Evolutionary conservation across 2,113 vertebrate species (phyloP).

Genomic region (Romanogobio albipinnatus): DNA sequence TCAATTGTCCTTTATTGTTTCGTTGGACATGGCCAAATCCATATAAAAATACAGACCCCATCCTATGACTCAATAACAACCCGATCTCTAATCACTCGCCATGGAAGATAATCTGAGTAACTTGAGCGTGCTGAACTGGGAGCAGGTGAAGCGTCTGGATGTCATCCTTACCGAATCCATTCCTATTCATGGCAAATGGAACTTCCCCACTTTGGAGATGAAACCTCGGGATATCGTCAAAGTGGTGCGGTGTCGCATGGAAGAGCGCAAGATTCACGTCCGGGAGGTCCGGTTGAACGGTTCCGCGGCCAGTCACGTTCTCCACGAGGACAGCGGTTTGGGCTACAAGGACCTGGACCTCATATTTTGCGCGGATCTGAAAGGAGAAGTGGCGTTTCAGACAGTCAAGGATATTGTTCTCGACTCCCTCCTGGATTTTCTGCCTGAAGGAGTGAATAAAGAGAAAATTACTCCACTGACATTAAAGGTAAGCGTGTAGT

Average conservation of each 20-base stretch:
- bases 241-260: slow-evolving; percentile 90
- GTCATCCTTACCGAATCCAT: slow-evolving; percentile 91
- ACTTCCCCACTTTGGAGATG: slow-evolving; percentile 96
- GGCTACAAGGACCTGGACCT: slow-evolving; percentile 98
- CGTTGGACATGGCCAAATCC: background rate
- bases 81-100: slow-evolving; percentile 36
- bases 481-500: slow-evolving; percentile 84
- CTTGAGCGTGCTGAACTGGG: slow-evolving; percentile 94
- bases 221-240: slow-evolving; percentile 94
- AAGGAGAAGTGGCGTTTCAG: slow-evolving; percentile 92
- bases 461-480: slow-evolving; percentile 95
- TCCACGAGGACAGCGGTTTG: slow-evolving; percentile 96
- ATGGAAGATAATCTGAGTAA: slow-evolving; percentile 81
- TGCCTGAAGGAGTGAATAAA: slow-evolving; percentile 97
- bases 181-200: slow-evolving; percentile 96
- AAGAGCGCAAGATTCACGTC: slow-evolving; percentile 86
- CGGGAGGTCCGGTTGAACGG: slow-evolving; percentile 95
- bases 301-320: slow-evolving; percentile 95
- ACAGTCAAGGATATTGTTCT: slow-evolving; percentile 95
- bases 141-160: slow-evolving; percentile 96
- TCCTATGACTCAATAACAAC: background rate
- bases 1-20: background rate
- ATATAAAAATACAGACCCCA: background rate
- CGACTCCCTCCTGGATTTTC: slow-evolving; percentile 95
- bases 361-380: slow-evolving; percentile 95